A percentile compares a stretch with the other conserved stretches of the same genome.
These are phyloP conservation scores for Poecile atricapillus DNA, from an alignment of 2,113 vertebrate genomes.

Conservation along the genomic window DNA sequence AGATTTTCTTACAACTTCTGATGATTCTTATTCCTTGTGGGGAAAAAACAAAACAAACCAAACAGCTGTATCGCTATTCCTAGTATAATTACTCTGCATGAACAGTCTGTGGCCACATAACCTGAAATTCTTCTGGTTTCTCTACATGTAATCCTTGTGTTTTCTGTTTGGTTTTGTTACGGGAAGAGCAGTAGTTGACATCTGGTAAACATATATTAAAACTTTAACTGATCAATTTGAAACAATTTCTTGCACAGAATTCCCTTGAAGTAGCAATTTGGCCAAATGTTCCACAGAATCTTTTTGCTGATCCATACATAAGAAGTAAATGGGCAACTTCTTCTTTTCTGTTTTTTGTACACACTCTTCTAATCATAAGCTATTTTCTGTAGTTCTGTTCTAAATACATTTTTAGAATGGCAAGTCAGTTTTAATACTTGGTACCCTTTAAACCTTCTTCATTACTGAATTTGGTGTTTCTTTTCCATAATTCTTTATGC, in stretches of 20 bases:
- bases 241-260: not conserved
- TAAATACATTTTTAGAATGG: not conserved
- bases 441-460: not conserved
- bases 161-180: not conserved
- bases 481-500: not conserved
- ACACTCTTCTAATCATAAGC: not conserved
- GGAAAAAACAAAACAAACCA: not conserved
- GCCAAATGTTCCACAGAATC: not conserved
- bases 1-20: not conserved
- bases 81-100: not conserved
- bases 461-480: not conserved
- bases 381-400: not conserved
- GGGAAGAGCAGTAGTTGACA: not conserved
- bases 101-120: not conserved
- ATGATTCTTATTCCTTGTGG: not conserved
- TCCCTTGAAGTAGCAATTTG: not conserved
- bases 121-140: not conserved
- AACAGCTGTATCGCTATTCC: slow-evolving; percentile 1
- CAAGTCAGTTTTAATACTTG: not conserved
- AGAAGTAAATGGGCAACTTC: not conserved
- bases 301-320: not conserved
- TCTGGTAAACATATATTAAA: not conserved
- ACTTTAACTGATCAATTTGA: not conserved
- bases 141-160: not conserved
- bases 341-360: not conserved